Conservation (phyloP, 2,888 invertebrate species). For the Lordiphosa andalusiaca region DNA sequence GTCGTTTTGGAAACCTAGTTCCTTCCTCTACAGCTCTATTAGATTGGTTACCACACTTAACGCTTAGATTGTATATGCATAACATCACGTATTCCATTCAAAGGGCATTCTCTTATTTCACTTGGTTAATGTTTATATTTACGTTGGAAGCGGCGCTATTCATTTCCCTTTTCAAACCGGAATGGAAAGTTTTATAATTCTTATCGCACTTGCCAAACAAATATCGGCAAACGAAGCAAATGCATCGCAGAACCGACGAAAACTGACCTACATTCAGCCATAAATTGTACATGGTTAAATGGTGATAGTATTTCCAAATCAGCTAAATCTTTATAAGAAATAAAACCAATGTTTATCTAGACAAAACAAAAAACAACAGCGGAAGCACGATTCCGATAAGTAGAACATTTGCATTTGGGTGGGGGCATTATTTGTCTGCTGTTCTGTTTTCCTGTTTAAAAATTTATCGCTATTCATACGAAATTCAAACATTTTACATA, state of each 20-base stretch:
- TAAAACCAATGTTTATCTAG: constrained; percentile 4
- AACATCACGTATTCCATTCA: neutral
- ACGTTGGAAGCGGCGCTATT: neutral
- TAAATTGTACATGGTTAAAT: constrained; percentile 16
- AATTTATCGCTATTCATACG: constrained; percentile 22
- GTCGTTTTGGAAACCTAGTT: too few species aligned
- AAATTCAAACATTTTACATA: constrained; percentile 32
- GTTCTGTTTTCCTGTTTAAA: constrained; percentile 10
- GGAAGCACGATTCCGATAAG: constrained; percentile 5
- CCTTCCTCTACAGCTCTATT: too few species aligned
- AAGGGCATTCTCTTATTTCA: too few species aligned
- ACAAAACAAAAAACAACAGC: neutral
- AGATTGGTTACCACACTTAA: too few species aligned
- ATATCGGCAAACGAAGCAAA: neutral
- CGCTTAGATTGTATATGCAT: neutral
- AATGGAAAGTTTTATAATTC: constrained; percentile 52
- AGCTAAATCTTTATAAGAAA: neutral
- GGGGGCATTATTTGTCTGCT: constrained; percentile 3
- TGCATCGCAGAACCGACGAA: constrained; percentile 17
- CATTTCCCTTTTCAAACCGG: constrained; percentile 6
- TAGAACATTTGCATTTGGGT: constrained; percentile 22
- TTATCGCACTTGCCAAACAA: constrained; percentile 29
- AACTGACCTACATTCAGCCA: constrained; percentile 55
- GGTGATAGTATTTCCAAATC: constrained; percentile 20
- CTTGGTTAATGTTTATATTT: constrained; percentile 8